A percentile compares a stretch with the other conserved stretches of the same genome.
phyloP scores from a whole-genome alignment of 1,140 invertebrate genomes.

The Ephestia elutella region DNA sequence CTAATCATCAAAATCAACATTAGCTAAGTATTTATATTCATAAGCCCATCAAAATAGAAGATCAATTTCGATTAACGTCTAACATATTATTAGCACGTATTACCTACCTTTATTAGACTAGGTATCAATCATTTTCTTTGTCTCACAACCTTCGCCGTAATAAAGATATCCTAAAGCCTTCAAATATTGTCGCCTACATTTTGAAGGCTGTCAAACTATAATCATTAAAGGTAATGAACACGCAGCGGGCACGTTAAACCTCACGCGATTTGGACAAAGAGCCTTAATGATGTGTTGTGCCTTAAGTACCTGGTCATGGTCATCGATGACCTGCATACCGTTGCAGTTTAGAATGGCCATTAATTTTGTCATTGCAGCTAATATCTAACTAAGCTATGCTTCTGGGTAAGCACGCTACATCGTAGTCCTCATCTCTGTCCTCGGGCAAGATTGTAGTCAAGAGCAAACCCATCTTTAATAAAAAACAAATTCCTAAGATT shows the following conservation, averaged over 20 bases:
- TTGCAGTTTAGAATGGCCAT: no score
- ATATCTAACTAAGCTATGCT: no score
- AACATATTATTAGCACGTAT: not conserved
- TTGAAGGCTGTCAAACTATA: not conserved
- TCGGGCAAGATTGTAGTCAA: no score
- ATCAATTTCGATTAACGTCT: not conserved
- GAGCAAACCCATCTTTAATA: no score
- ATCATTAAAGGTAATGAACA: not conserved
- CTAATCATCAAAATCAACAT: no score
- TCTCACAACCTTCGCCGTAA: not conserved
- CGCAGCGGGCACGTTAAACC: not conserved
- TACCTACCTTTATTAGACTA: not conserved
- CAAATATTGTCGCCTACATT: not conserved
- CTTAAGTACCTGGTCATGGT: not conserved
- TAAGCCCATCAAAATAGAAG: no score
- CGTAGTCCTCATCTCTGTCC: no score
- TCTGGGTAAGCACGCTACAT: no score
- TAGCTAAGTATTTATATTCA: no score
- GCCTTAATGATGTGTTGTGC: not conserved
- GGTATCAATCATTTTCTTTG: not conserved
- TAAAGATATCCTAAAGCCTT: not conserved
- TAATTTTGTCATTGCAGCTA: no score
- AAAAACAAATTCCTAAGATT: no score
- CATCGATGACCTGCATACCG: no score
- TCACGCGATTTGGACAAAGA: constrained; percentile 1